Evolutionary conservation across 2,797 vertebrate genomes (phyloP).

Genomic region (Eupleurogrammus muticus): DNA sequence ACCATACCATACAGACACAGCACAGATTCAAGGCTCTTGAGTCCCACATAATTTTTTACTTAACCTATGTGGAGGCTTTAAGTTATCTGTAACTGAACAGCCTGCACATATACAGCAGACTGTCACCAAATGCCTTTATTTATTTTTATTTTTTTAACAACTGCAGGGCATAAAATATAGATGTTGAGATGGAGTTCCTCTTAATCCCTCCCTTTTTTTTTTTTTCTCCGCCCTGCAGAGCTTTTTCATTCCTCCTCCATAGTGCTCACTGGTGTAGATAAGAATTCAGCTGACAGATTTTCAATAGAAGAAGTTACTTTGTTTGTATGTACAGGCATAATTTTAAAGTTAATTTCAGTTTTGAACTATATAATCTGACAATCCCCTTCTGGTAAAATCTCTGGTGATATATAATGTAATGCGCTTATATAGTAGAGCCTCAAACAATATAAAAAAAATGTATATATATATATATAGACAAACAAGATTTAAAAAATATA

Average conservation of each 20-base stretch:
- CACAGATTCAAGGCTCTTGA: constrained; percentile 22
- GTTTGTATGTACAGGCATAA: constrained; percentile 13
- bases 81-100: constrained; percentile 48
- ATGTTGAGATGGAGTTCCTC: constrained; percentile 42
- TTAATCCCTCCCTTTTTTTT: constrained; percentile 40
- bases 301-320: not conserved
- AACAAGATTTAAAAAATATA: no score
- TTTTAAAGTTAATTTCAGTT: constrained; percentile 1
- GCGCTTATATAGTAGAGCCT: no score
- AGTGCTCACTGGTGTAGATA: constrained; percentile 1
- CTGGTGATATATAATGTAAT: no score
- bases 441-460: no score
- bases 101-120: constrained; percentile 24
- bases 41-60: constrained; percentile 38
- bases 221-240: constrained; percentile 11
- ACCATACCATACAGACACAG: constrained; percentile 11
- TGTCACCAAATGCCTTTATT: constrained; percentile 32
- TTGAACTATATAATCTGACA: constrained; percentile 1
- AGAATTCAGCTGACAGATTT: constrained; percentile 33
- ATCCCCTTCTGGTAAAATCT: not conserved
- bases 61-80: constrained; percentile 32
- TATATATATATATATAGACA: no score
- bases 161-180: constrained; percentile 45
- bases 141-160: constrained; percentile 14
- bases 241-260: constrained; percentile 25